Base-by-base conservation (phyloP, 2,888 invertebrate genomes). In the Pollenia griseotomentosa region DNA sequence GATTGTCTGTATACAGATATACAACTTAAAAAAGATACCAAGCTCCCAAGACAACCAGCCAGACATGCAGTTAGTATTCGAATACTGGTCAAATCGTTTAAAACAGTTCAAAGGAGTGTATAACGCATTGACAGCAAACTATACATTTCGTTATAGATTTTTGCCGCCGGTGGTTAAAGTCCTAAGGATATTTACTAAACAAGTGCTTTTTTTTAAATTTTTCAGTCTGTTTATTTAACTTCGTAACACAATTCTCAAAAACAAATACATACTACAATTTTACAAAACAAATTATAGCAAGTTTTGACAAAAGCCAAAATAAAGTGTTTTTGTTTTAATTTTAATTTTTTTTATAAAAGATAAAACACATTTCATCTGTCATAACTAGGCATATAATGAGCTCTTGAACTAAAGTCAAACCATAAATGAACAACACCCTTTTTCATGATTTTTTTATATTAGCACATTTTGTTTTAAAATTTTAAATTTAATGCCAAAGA, bases 101-200 rank as follows among this genome's bases (percentile, higher is more conserved):
- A 68, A 85, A 75, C 74, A n/a, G 33, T 74, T 42, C 12, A 19
- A 61, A 11, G 9, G 2, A 73, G 48, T 59, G 57, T 81, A 8
- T 40, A 19, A 66, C 65, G 73, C 57, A 66, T 57, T 61, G 33
- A 66, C 9, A 73, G 9, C 11, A 12, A 83, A 57, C 42, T 9
- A 55, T 10, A 61, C 3, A 33, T 75, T 75, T 70, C 83, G 75
- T 83, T 83, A 84, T 75, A 79, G 79, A 84, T 84, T 85, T 80
- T 80, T 61, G 74, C 84, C 79, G 84, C 68, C 84, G 84, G 84
- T 74, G 68, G 61, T 61, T 33, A 10, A 57, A 59, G 4, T n/a
- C 55, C 55, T n/a, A 68, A 19, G 19, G 53, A 61, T 66, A 61
- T 68, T 78, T 75, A 46, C 33, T 57, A 48, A 66, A 80, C 48